These are phyloP conservation scores for Parazoanthus swiftii DNA, from an alignment of 92 coral and sea anemone species.

Conservation along the genomic window DNA sequence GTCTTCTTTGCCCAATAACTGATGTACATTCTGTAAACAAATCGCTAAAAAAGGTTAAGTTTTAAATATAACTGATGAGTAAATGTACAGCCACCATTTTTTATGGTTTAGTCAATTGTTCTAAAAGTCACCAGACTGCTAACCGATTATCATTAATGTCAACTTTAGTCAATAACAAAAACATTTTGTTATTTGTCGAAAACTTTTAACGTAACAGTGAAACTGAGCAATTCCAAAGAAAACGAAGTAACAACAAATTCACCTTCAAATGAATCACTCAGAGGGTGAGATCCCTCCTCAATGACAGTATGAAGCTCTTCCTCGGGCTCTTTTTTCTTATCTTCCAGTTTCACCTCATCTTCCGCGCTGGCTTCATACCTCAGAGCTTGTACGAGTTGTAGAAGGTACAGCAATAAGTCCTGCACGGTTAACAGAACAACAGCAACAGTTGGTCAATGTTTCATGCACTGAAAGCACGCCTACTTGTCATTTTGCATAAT, in stretches of 20 bases:
- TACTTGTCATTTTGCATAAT: too few species aligned
- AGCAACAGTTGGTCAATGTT: not conserved
- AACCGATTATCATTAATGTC: too few species aligned
- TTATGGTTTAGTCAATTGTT: too few species aligned
- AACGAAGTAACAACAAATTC: not conserved
- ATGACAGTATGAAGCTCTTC: constrained; percentile 14
- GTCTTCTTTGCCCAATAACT: too few species aligned
- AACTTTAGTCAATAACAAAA: too few species aligned
- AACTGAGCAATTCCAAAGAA: not conserved
- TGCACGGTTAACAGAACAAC: constrained; percentile 16
- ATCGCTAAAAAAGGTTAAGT: too few species aligned
- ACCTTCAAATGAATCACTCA: constrained; percentile 37
- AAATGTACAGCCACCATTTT: too few species aligned
- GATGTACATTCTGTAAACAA: too few species aligned
- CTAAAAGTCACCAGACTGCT: too few species aligned
- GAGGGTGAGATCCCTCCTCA: constrained; percentile 36
- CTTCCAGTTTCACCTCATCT: constrained; percentile 57
- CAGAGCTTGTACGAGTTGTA: constrained; percentile 96
- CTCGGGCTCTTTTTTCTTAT: constrained; percentile 48
- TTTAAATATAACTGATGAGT: too few species aligned
- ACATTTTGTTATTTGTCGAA: too few species aligned
- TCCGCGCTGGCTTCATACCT: constrained; percentile 76
- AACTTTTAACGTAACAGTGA: not conserved
- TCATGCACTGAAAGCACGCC: not conserved
- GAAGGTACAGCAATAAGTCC: constrained; percentile 91